These are phyloP conservation scores for Lymantria dispar DNA, from an alignment of 2,888 invertebrate species.

Conservation along the genomic window DNA sequence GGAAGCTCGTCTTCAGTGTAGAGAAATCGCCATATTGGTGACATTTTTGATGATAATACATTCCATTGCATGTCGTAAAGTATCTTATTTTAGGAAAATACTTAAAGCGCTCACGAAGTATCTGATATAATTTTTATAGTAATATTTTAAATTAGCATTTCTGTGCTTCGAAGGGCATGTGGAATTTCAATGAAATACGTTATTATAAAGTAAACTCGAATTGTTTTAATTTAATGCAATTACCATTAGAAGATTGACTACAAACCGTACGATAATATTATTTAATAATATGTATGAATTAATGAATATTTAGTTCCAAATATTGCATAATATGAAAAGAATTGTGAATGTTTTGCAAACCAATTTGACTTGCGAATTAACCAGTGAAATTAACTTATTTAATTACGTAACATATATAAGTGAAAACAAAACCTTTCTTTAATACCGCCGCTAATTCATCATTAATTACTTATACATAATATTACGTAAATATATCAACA, in stretches of 20 bases:
- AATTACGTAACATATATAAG: slow-evolving; percentile 6
- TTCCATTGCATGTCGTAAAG: slow-evolving; percentile 1
- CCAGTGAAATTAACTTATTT: slow-evolving; percentile 5
- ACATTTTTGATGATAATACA: slow-evolving; percentile 1
- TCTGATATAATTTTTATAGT: no score
- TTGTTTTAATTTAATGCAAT: no score
- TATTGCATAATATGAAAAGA: slow-evolving; percentile 7
- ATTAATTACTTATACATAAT: slow-evolving; percentile 3
- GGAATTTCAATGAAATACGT: no score
- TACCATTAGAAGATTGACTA: neutral
- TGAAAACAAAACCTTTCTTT: slow-evolving; percentile 13
- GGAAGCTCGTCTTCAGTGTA: neutral
- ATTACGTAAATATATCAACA: slow-evolving; percentile 6
- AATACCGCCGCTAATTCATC: slow-evolving; percentile 2
- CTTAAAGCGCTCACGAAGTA: no score
- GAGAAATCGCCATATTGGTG: neutral
- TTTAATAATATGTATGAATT: neutral
- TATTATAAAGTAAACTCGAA: no score
- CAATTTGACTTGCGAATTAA: slow-evolving; percentile 9
- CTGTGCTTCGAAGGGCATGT: no score
- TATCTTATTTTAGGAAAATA: neutral
- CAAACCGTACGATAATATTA: neutral
- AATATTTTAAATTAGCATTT: no score
- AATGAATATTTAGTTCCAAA: neutral
- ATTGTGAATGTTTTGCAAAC: slow-evolving; percentile 6